These are phyloP conservation scores for Diarsia rubi DNA, from an alignment of 2,888 invertebrate genomes.

Conservation along the genomic window DNA sequence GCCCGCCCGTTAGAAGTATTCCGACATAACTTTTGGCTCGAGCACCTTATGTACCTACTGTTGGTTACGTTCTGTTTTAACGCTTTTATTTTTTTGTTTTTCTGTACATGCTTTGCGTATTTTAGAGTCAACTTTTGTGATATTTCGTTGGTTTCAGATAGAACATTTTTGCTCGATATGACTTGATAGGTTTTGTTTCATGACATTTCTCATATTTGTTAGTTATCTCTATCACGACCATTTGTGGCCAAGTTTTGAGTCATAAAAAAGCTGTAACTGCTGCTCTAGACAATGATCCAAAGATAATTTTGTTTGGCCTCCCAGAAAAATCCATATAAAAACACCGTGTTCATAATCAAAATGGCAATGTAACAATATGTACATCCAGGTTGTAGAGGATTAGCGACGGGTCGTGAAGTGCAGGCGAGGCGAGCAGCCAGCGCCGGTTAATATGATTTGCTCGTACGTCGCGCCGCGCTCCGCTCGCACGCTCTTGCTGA, in stretches of 20 bases:
- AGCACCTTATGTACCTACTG: conserved; percentile 76
- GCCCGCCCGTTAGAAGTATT: conserved; percentile 87
- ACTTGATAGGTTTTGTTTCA: background rate
- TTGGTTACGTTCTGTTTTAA: conserved; percentile 68
- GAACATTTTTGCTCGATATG: background rate
- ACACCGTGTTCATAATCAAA: conserved; percentile 44
- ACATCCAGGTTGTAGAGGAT: conserved; percentile 68
- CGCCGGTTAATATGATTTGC: conserved; percentile 84
- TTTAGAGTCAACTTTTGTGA: conserved; percentile 36
- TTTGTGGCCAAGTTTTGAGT: background rate
- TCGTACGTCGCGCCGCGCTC: conserved; percentile 53
- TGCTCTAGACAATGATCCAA: background rate
- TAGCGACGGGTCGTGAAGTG: conserved; percentile 73
- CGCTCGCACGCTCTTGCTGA: conserved; percentile 71
- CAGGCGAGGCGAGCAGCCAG: conserved; percentile 67
- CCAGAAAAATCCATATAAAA: conserved; percentile 15
- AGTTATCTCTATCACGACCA: background rate
- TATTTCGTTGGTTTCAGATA: conserved; percentile 21
- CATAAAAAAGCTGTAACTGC: background rate
- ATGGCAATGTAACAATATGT: conserved; percentile 53
- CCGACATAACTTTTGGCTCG: conserved; percentile 88
- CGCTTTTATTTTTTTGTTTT: conserved; percentile 65
- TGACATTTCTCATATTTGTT: background rate
- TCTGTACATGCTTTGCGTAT: conserved; percentile 39
- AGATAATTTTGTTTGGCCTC: background rate